Conservation (phyloP, 64 coral and sea anemone genomes). For the Platygyra sinensis region DNA sequence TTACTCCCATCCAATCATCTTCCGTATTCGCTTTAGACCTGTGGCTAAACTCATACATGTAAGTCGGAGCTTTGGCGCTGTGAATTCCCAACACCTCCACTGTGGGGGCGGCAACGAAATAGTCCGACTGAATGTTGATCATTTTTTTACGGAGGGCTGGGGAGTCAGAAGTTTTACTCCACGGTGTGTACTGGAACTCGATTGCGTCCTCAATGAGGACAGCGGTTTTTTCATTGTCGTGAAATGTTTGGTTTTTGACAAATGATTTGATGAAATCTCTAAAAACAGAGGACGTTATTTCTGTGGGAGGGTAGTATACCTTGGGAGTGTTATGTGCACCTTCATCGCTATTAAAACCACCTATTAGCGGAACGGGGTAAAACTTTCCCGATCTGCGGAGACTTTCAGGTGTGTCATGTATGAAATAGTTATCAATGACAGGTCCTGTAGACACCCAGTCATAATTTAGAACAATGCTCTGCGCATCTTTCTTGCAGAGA, state of each 20-base stretch:
- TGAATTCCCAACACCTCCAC: slow-evolving; percentile 63
- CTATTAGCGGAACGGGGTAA: slow-evolving; percentile 60
- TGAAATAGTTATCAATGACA: slow-evolving; percentile 66
- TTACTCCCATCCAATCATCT: slow-evolving; percentile 42
- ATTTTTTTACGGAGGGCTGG: slow-evolving; percentile 40
- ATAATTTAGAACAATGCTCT: slow-evolving; percentile 37
- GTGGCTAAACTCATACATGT: slow-evolving; percentile 78
- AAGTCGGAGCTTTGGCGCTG: slow-evolving; percentile 43
- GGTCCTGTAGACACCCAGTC: slow-evolving; percentile 35
- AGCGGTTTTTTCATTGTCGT: neutral
- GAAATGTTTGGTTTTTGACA: neutral
- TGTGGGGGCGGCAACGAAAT: slow-evolving; percentile 69
- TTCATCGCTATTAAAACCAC: slow-evolving; percentile 84
- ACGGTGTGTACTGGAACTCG: slow-evolving; percentile 79
- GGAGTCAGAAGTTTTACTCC: slow-evolving; percentile 44
- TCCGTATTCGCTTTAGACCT: slow-evolving; percentile 27
- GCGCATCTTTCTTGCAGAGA: slow-evolving; percentile 54
- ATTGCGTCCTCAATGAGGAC: slow-evolving; percentile 52
- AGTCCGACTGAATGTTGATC: slow-evolving; percentile 73
- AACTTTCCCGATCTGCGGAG: slow-evolving; percentile 46
- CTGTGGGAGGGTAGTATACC: neutral
- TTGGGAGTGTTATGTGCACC: slow-evolving; percentile 33
- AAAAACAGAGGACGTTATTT: slow-evolving; percentile 15
- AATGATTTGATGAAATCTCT: slow-evolving; percentile 34
- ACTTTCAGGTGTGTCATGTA: slow-evolving; percentile 73